Evolutionary conservation across 2,113 vertebrate species (phyloP), one percentile per base, ranked within the genome.

Genomic region (Calidris pygmaea): DNA sequence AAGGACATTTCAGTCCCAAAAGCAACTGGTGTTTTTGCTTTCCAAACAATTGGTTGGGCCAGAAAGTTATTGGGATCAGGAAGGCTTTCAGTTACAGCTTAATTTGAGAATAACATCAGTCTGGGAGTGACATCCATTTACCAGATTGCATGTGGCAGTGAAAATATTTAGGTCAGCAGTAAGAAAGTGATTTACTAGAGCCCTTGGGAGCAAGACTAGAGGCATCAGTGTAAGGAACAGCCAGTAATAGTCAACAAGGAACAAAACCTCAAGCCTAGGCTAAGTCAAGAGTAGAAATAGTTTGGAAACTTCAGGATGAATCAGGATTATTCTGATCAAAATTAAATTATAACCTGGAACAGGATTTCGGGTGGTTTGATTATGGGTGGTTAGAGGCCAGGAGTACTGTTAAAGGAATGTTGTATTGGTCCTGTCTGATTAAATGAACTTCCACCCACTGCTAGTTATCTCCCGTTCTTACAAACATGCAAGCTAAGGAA

Each of bases 401-500:
- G 41, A 81, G 37, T 10, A 84, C 41, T 35, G 29, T 77, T 92
- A 59, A 59, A 90, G 56, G 27, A 80, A 35, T 32, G 10, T 24
- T 1, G 0, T 37, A 72, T 1, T 3, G 43, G 24, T 74, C 30
- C 43, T 81, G 63, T 67, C 47, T 78, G 65, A 86, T 43, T 60
- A 63, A 81, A 89, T 84, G 71, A 83, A 79, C 30, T 75, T 90
- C 43, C 12, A 60, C 14, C 13, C 12, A 45, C 50, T 63, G 32
- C 66, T 60, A 53, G 32, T 81, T 92, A 93, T 37, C 85, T 85
- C 62, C 47, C 20, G 53, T 76, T 78, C 72, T 78, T 76, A 92
- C 34, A 92, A 75, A 89, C 39, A 35, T 52, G 76, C 88, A 93
- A 92, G 62, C 43, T 90, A 86, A 93, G 70, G 32, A 75, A 87